These are phyloP conservation scores for Apteryx mantelli DNA, from an alignment of 2,113 vertebrate species.

Conservation along the genomic window DNA sequence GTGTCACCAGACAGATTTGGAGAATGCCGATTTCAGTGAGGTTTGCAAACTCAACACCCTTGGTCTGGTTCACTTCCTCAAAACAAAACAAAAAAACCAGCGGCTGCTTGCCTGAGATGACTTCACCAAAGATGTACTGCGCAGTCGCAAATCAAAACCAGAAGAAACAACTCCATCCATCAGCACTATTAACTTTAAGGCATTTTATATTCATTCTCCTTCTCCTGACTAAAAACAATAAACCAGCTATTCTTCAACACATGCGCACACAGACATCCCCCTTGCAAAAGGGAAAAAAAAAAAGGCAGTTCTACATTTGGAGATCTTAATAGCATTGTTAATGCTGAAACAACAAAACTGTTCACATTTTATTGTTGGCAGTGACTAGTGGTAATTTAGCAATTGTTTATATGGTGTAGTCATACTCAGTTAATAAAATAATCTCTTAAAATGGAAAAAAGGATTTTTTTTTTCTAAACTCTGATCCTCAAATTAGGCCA, in stretches of 20 bases:
- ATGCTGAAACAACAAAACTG: background rate
- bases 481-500: background rate
- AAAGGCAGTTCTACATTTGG: background rate
- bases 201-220: background rate
- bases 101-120: background rate
- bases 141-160: background rate
- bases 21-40: background rate
- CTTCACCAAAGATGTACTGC: background rate
- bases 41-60: background rate
- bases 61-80: background rate
- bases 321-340: background rate
- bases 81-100: background rate
- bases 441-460: background rate
- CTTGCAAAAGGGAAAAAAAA: background rate
- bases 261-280: background rate
- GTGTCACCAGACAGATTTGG: background rate
- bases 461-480: background rate
- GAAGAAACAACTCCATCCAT: background rate
- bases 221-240: background rate
- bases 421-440: background rate
- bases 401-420: background rate
- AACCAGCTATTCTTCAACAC: background rate
- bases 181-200: background rate
- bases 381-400: background rate
- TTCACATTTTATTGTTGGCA: background rate